phyloP scores from a whole-genome alignment of 30 jellyfish, hydroid and myxozoan genomes.

The Pseudorhiza aurosa region DNA sequence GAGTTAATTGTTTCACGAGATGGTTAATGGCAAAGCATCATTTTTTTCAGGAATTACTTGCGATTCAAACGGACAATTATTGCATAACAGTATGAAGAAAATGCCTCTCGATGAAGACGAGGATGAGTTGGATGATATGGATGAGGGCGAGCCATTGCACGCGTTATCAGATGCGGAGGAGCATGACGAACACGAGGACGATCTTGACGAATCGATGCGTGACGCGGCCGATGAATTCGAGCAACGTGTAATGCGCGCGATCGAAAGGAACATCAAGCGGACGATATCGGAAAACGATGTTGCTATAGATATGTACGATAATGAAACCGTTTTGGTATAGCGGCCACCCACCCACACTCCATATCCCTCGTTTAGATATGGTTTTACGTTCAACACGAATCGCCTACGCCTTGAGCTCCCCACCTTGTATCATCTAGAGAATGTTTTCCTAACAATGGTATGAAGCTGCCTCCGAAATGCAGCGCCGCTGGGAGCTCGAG shows the following conservation, averaged over 20 bases:
- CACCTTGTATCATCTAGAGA: too few relatives aligned
- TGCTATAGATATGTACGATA: constrained; percentile 53
- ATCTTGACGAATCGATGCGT: constrained; percentile 8
- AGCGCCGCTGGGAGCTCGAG: too few relatives aligned
- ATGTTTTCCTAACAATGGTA: too few relatives aligned
- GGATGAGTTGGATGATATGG: neutral
- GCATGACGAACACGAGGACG: constrained; percentile 11
- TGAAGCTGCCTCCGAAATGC: too few relatives aligned
- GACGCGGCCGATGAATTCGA: constrained; percentile 70
- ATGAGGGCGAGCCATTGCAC: constrained; percentile 1
- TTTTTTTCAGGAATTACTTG: constrained; percentile 16
- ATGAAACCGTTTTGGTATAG: constrained; percentile 67
- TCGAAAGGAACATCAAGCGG: constrained; percentile 54
- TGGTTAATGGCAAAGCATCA: neutral
- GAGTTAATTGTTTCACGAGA: too few relatives aligned
- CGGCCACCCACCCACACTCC: neutral
- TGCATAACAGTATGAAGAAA: constrained; percentile 26
- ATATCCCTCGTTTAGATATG: constrained; percentile 18
- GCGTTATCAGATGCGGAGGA: constrained; percentile 21
- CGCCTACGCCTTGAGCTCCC: neutral
- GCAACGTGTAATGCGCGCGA: constrained; percentile 70
- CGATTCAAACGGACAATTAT: constrained; percentile 21
- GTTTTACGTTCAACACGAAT: neutral
- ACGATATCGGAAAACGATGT: constrained; percentile 61
- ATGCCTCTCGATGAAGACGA: constrained; percentile 15